Conservation (phyloP, 1,140 invertebrate species). For the Leptopilina clavipes region DNA sequence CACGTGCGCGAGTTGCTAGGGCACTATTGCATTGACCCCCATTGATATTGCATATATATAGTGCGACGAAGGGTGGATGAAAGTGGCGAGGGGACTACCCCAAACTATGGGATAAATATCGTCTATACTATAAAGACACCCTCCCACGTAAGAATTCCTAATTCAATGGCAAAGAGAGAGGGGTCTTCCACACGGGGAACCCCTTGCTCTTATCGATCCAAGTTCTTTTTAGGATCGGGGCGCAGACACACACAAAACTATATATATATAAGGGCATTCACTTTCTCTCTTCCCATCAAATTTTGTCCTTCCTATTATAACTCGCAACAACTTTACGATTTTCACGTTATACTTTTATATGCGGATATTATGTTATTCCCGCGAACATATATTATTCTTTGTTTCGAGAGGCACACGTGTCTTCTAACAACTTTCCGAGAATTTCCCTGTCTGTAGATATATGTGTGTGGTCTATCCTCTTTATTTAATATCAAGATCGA, state of each 20-base stretch:
- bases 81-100: conserved; percentile 46
- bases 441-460: not conserved
- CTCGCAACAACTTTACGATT: conserved; percentile 24
- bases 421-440: not conserved
- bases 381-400: not conserved
- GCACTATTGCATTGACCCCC: conserved; percentile 53
- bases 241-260: too few relatives aligned
- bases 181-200: not conserved
- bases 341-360: not conserved
- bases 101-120: conserved; percentile 57
- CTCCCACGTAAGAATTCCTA: conserved; percentile 57
- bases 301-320: conserved; percentile 30
- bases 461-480: not conserved
- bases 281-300: not conserved
- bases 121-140: not conserved
- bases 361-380: not conserved
- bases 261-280: not conserved
- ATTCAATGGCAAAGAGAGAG: conserved; percentile 39
- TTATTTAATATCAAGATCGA: conserved; percentile 8
- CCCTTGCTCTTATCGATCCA: conserved; percentile 27
- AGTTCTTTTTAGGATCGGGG: not conserved
- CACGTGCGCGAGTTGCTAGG: conserved; percentile 49
- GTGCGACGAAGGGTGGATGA: conserved; percentile 45
- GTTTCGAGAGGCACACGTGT: conserved; percentile 17
- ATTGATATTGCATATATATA: conserved; percentile 41